Evolutionary conservation across 2,797 vertebrate genomes (phyloP), one percentile per base, ranked within the genome.

Genomic region (Propithecus deckenii): DNA sequence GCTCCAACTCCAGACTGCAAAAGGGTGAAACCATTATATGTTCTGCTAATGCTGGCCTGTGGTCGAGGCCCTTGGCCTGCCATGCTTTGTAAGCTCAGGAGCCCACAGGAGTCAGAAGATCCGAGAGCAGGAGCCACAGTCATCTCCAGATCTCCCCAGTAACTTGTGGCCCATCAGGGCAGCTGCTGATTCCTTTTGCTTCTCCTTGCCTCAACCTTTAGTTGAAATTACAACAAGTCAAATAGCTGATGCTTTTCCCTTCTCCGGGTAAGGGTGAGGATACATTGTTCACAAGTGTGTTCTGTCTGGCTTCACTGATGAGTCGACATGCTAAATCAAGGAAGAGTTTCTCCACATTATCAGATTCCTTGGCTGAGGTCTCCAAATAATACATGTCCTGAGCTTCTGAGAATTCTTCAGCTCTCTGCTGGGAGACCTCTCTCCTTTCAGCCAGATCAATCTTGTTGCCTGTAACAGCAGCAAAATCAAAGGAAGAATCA

Each of bases 271-370:
- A 99, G 0, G 99, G 99, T 78, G 99, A 99, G 95, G 99, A 99
- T 97, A 99, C 99, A 98, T 99, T 99, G 99, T 99, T 99, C 98
- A 99, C 99, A 98, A 99, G 99, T 41, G 99, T 99, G 98, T 99
- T 99, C 99, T 99, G 99, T 98, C 99, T 99, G 97, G 99, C 99
- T 97, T 99, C 99, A 8, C 99, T 99, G 98, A 99, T 99, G 98
- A 99, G 98, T 96, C 99, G 99, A 95, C 99, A 99, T 11, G 99
- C 99, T 98, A 99, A 99, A 98, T 99, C 99, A 97, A 99, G 99
- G 98, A 99, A 99, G 93, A 99, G 99, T 98, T 99, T 99, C 99
- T 99, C 99, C 96, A 99, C 99, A 14, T 99, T 99, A 99, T 99
- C 99, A 0, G 99, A 99, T 96, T 99, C 99, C 98, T 99, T 99